These are phyloP conservation scores for Amaurobius ferox DNA, from an alignment of 2,888 invertebrate genomes.

Conservation along the genomic window DNA sequence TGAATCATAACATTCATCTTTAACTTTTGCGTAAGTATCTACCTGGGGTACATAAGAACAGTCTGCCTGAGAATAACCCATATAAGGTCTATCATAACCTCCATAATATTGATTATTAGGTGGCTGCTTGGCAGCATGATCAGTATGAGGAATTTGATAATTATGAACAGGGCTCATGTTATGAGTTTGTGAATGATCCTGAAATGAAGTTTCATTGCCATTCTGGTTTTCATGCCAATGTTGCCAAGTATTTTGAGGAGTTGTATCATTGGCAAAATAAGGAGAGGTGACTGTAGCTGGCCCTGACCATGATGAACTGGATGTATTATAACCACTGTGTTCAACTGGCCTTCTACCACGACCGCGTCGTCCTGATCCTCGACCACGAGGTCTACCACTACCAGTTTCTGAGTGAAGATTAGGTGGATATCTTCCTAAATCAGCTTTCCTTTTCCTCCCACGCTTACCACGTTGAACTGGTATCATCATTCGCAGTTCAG, in stretches of 20 bases:
- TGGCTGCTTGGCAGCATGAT: slow-evolving; percentile 65
- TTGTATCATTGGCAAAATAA: slow-evolving; percentile 47
- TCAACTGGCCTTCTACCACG: slow-evolving; percentile 65
- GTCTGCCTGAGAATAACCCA: slow-evolving; percentile 70
- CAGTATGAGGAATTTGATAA: slow-evolving; percentile 62
- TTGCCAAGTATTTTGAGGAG: slow-evolving; percentile 66
- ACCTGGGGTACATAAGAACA: slow-evolving; percentile 70
- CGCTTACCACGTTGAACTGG: slow-evolving; percentile 59
- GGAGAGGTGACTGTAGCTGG: slow-evolving; percentile 66
- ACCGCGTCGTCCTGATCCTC: slow-evolving; percentile 67
- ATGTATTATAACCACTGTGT: slow-evolving; percentile 62
- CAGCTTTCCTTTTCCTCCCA: slow-evolving; percentile 59
- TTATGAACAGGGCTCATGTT: slow-evolving; percentile 63
- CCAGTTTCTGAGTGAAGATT: slow-evolving; percentile 30
- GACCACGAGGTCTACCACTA: slow-evolving; percentile 42
- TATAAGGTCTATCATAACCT: slow-evolving; percentile 61
- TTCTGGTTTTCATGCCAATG: slow-evolving; percentile 69
- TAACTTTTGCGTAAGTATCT: slow-evolving; percentile 71
- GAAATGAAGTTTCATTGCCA: slow-evolving; percentile 61
- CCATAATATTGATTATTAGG: slow-evolving; percentile 70
- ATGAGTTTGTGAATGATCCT: slow-evolving; percentile 66
- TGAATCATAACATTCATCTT: slow-evolving; percentile 70
- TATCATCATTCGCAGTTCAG: slow-evolving; percentile 67
- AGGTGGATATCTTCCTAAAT: slow-evolving; percentile 63
- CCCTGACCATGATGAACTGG: slow-evolving; percentile 61